These are phyloP conservation scores for Margarornis squamiger DNA, from an alignment of 2,797 vertebrate genomes.

Conservation along the genomic window DNA sequence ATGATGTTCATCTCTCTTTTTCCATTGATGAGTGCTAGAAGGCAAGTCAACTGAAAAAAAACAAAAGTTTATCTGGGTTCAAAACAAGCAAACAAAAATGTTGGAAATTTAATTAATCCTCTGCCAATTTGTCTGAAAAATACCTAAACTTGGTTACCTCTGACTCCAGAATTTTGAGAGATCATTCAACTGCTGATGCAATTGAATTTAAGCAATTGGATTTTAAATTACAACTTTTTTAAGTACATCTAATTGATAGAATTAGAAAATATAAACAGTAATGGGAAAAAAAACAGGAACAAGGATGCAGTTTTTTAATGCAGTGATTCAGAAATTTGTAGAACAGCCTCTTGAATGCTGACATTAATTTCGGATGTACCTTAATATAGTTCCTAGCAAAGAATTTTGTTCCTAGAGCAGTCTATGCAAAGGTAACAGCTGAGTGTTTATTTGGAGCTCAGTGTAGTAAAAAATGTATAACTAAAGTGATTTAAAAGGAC, in stretches of 20 bases:
- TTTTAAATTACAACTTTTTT: conserved; percentile 31
- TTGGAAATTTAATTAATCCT: conserved; percentile 62
- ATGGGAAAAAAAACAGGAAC: not conserved
- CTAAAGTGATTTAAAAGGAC: not conserved
- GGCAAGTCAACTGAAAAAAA: conserved; percentile 54
- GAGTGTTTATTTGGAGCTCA: not conserved
- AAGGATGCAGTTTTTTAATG: not conserved
- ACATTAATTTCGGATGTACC: not conserved
- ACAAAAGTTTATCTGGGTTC: conserved; percentile 52
- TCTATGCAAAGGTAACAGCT: not conserved
- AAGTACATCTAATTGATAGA: not conserved
- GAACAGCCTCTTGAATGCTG: not conserved
- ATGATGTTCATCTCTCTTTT: conserved; percentile 41
- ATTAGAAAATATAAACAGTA: not conserved
- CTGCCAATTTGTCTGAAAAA: conserved; percentile 5
- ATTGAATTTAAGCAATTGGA: conserved; percentile 32
- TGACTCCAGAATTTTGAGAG: conserved; percentile 23
- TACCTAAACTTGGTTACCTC: conserved; percentile 2
- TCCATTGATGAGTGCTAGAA: not conserved
- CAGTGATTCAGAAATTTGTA: not conserved
- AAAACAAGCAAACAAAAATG: conserved; percentile 39
- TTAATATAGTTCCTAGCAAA: not conserved
- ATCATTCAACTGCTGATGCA: conserved; percentile 16
- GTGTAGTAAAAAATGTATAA: not conserved
- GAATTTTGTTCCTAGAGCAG: not conserved